Percentiles rank a stretch among this genome's conserved stretches.
These are phyloP conservation scores for Papilio glaucus DNA, from an alignment of 1,140 invertebrate genomes.

Conservation along the genomic window DNA sequence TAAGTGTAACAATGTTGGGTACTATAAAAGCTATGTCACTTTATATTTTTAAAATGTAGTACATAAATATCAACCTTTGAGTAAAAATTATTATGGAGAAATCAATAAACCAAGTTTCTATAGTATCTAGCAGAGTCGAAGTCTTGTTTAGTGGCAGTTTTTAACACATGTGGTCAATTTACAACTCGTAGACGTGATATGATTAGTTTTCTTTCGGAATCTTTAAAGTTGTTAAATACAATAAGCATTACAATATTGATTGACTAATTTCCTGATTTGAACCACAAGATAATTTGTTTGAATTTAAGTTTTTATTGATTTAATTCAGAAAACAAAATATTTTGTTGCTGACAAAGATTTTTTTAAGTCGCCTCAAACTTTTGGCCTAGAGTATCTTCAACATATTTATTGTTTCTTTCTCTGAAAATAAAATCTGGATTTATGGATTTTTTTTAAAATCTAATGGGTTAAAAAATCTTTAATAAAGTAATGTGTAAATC, in stretches of 20 bases:
- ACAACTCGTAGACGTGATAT: not conserved
- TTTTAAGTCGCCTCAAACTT: no score
- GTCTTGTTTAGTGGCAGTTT: not conserved
- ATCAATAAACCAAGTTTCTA: not conserved
- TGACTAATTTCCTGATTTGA: not conserved
- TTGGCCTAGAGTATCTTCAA: no score
- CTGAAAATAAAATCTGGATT: no score
- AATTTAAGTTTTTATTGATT: no score
- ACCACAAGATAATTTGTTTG: no score
- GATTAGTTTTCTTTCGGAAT: not conserved
- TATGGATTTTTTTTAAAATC: no score
- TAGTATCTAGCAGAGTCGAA: slow-evolving; percentile 11
- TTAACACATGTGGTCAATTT: not conserved
- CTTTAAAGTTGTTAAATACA: not conserved
- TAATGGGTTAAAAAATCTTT: not conserved
- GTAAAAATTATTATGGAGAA: not conserved
- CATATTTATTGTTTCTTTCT: no score
- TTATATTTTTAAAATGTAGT: not conserved
- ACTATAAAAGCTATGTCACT: not conserved
- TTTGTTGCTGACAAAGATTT: no score
- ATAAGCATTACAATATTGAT: not conserved
- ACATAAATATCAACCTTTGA: not conserved
- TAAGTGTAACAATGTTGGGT: not conserved
- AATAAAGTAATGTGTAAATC: not conserved
- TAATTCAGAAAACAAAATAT: no score